A percentile compares a stretch with the other conserved stretches of the same genome.
phyloP scores from a whole-genome alignment of 2,797 vertebrate genomes.

The Crocidura indochinensis region DNA sequence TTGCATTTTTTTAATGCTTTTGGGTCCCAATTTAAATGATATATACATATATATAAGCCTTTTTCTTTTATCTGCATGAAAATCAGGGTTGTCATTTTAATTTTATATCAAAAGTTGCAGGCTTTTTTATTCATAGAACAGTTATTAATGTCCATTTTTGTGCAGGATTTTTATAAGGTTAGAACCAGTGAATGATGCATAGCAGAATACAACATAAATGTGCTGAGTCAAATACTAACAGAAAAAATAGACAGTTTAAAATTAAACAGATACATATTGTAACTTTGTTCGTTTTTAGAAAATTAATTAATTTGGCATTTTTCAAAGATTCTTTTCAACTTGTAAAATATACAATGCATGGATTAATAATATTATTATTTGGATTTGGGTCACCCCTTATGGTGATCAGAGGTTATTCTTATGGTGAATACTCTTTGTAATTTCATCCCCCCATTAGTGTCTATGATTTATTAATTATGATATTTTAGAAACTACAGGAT shows the following conservation, averaged over 20 bases:
- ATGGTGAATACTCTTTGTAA: background rate
- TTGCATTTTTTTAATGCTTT: background rate
- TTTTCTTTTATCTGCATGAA: background rate
- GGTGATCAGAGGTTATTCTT: too few species aligned
- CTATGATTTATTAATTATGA: background rate
- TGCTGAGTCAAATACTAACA: background rate
- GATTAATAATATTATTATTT: background rate
- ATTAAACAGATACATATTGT: background rate
- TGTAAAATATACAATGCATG: too few species aligned
- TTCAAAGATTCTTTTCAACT: too few species aligned
- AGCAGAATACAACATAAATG: background rate
- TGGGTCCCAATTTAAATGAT: slow-evolving; percentile 13
- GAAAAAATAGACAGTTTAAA: background rate
- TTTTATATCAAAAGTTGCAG: background rate
- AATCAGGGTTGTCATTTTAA: background rate
- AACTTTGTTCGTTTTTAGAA: background rate
- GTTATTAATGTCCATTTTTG: background rate
- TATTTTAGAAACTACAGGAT: background rate
- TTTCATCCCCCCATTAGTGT: background rate
- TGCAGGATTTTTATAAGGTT: background rate
- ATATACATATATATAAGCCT: too few species aligned
- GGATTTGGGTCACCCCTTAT: too few species aligned
- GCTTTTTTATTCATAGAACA: background rate
- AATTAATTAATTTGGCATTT: too few species aligned
- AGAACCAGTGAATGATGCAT: background rate